A percentile compares a stretch with the other conserved stretches of the same genome.
phyloP scores from a whole-genome alignment of 2,113 vertebrate species.

The Chionis minor region DNA sequence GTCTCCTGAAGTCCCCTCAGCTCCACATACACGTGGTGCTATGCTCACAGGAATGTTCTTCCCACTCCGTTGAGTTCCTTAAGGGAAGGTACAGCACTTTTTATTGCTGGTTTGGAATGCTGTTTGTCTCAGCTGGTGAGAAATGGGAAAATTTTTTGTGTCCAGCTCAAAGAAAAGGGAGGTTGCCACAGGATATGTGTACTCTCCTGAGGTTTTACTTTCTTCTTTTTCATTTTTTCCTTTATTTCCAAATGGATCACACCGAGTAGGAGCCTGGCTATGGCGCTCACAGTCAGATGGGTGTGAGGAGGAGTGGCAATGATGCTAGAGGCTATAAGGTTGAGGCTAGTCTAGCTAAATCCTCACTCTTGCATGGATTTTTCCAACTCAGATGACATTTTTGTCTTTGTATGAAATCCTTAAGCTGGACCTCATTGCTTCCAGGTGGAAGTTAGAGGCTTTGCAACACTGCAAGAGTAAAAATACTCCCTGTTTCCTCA shows the following conservation, averaged over 20 bases:
- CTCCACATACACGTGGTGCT: background rate
- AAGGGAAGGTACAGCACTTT: background rate
- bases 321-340: background rate
- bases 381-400: background rate
- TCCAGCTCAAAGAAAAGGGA: background rate
- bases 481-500: background rate
- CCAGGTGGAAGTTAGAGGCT: background rate
- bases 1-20: background rate
- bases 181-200: background rate
- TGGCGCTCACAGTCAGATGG: background rate
- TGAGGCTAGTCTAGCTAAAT: background rate
- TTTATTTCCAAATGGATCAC: background rate
- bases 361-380: background rate
- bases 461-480: background rate
- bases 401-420: background rate
- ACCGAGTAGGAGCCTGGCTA: background rate
- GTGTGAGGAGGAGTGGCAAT: rapidly evolving
- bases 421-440: rapidly evolving
- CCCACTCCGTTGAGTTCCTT: too few relatives aligned
- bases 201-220: background rate
- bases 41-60: background rate
- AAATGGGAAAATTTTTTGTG: background rate
- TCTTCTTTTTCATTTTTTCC: too few relatives aligned
- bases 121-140: background rate
- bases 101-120: background rate